phyloP scores from a whole-genome alignment of 92 coral and sea anemone genomes.

The Zoanthus sansibaricus region DNA sequence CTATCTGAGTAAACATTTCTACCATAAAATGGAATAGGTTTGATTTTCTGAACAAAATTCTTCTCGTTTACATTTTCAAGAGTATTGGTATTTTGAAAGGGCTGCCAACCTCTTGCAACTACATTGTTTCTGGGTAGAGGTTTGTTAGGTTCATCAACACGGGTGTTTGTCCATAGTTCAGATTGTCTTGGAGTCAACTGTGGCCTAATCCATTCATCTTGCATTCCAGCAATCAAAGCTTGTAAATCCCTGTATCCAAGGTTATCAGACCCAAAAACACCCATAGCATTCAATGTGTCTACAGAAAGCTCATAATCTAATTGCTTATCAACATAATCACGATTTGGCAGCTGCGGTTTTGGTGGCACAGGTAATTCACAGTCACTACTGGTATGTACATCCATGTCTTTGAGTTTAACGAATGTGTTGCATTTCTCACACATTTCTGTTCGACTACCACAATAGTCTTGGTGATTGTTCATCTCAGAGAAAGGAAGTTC shows the following conservation, averaged over 20 bases:
- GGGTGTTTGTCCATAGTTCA: neutral
- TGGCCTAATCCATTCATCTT: conserved; percentile 1
- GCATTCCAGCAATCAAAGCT: conserved; percentile 41
- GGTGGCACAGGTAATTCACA: conserved; percentile 67
- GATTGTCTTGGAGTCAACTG: conserved; percentile 18
- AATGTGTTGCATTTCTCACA: conserved; percentile 87
- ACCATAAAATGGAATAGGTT: neutral
- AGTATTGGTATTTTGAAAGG: neutral
- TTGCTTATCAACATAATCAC: neutral
- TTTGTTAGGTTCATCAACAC: conserved; percentile 4
- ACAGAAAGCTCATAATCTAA: conserved; percentile 11
- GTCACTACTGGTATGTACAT: conserved; percentile 67
- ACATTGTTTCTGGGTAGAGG: conserved; percentile 31
- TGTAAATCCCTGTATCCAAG: conserved; percentile 2
- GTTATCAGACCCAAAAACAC: conserved; percentile 25
- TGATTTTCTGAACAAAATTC: conserved; percentile 9
- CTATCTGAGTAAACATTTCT: conserved; percentile 16
- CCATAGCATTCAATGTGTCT: conserved; percentile 46
- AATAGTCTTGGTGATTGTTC: conserved; percentile 81
- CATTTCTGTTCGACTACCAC: conserved; percentile 92
- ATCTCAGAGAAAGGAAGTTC: conserved; percentile 80
- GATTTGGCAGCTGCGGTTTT: conserved; percentile 20
- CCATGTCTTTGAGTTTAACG: conserved; percentile 80
- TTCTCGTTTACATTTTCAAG: neutral
- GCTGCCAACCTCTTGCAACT: conserved; percentile 47